phyloP scores from a whole-genome alignment of 1,140 invertebrate species.

The Fopius arisanus region DNA sequence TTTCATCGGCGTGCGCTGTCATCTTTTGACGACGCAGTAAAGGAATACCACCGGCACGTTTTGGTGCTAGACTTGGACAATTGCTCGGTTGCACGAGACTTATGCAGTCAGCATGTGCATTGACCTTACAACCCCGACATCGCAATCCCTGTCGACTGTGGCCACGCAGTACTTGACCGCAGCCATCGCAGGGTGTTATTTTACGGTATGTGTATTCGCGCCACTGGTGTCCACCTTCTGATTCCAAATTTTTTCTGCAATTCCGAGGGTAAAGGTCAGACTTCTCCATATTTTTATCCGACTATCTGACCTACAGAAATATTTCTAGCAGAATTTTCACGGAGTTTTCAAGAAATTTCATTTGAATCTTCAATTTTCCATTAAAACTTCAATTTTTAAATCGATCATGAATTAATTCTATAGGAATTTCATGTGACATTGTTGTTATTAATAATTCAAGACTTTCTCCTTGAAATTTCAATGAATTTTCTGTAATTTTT shows the following conservation, averaged over 20 bases:
- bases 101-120: conserved; percentile 86
- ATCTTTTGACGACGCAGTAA: conserved; percentile 87
- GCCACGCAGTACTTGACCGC: conserved; percentile 89
- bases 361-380: no score
- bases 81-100: conserved; percentile 53
- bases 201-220: conserved; percentile 96
- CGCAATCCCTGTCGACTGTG: conserved; percentile 91
- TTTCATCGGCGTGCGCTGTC: conserved; percentile 48
- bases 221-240: conserved; percentile 79
- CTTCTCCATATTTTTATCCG: no score
- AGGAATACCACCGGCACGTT: conserved; percentile 79
- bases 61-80: conserved; percentile 65
- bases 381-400: no score
- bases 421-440: no score
- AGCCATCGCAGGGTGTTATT: conserved; percentile 93
- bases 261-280: not conserved
- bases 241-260: conserved; percentile 78
- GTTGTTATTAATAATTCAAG: no score
- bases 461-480: no score
- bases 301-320: no score
- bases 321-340: no score
- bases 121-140: conserved; percentile 89
- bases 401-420: no score
- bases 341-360: no score
- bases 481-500: no score